A percentile compares a stretch with the other conserved stretches of the same genome.
phyloP scores from a whole-genome alignment of 2,888 invertebrate species.

The Dioctria rufipes region DNA sequence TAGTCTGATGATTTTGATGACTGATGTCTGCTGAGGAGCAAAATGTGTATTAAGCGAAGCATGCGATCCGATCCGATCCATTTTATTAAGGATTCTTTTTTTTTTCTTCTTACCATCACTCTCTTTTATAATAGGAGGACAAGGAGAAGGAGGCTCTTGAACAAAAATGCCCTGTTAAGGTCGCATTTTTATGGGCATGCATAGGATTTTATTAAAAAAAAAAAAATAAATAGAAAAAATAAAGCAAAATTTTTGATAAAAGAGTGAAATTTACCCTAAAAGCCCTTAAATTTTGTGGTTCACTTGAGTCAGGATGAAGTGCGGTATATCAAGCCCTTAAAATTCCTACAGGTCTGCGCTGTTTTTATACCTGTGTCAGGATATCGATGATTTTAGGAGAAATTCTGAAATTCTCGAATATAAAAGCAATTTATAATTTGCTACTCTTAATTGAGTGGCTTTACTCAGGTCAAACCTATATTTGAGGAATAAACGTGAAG shows the following conservation, averaged over 20 bases:
- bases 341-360: slow-evolving; percentile 2
- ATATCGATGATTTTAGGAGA: not conserved
- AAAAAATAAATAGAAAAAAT: not conserved
- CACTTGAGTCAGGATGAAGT: slow-evolving; percentile 32
- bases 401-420: not conserved
- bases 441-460: slow-evolving; percentile 8
- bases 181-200: slow-evolving; percentile 26
- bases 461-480: not conserved
- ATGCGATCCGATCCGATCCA: slow-evolving; percentile 3
- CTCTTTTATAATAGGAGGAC: too few species aligned
- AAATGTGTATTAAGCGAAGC: slow-evolving; percentile 11
- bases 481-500: too few species aligned
- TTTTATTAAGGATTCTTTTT: slow-evolving; percentile 11
- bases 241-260: not conserved
- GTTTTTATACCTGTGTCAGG: slow-evolving; percentile 30
- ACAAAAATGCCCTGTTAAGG: slow-evolving; percentile 22
- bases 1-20: not conserved
- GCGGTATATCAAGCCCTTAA: slow-evolving; percentile 8
- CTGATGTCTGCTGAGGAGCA: not conserved
- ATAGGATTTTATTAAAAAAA: not conserved
- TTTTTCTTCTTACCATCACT: not conserved
- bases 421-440: slow-evolving; percentile 32
- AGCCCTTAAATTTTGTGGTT: slow-evolving; percentile 49
- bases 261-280: not conserved
- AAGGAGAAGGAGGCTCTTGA: slow-evolving; percentile 6